Percentiles rank a stretch among this genome's conserved stretches.
These are phyloP conservation scores for Geococcyx californianus DNA, from an alignment of 2,113 vertebrate genomes.

Conservation along the genomic window DNA sequence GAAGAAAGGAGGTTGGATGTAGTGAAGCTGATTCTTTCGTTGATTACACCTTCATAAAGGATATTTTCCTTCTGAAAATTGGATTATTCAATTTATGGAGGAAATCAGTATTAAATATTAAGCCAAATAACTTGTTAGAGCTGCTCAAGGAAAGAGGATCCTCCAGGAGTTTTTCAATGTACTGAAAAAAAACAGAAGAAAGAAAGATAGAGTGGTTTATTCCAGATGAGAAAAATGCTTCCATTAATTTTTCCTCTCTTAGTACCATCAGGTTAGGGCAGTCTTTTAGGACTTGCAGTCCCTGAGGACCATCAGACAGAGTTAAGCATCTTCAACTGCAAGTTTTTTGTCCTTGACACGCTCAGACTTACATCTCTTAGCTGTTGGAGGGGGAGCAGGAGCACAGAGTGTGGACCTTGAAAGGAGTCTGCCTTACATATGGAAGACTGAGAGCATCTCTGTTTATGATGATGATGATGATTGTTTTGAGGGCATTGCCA, in stretches of 20 bases:
- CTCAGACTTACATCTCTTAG: not conserved
- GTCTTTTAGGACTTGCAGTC: not conserved
- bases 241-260: not conserved
- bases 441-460: not conserved
- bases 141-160: not conserved
- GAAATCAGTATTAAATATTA: not conserved
- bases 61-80: not conserved
- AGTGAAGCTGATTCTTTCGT: not conserved
- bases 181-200: not conserved
- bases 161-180: not conserved
- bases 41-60: not conserved
- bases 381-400: accelerated
- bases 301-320: not conserved
- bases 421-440: not conserved
- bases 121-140: not conserved
- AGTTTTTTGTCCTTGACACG: not conserved
- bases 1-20: not conserved
- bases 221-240: not conserved
- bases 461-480: not conserved
- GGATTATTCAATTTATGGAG: not conserved
- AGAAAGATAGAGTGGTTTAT: not conserved
- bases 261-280: not conserved
- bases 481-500: not conserved
- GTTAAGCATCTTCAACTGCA: not conserved
- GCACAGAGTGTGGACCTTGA: not conserved